Conservation (phyloP, 2,113 vertebrate genomes). For the Merops nubicus region DNA sequence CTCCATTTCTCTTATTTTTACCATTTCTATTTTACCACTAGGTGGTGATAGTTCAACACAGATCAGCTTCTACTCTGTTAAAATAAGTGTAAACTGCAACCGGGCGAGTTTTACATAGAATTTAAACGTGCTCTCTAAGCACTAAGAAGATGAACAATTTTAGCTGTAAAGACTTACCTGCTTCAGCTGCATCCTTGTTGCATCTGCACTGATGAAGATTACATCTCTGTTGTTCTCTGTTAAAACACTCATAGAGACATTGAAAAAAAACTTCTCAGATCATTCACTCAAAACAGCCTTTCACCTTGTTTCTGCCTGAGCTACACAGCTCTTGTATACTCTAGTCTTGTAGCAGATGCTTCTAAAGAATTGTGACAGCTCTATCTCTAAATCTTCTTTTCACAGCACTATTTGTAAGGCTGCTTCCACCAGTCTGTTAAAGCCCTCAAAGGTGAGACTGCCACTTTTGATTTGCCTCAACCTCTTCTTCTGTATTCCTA, state of each 20-base stretch:
- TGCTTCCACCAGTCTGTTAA: background rate
- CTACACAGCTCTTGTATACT: background rate
- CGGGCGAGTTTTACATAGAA: background rate
- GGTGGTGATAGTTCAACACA: constrained; percentile 60
- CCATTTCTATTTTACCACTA: background rate
- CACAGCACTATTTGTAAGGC: background rate
- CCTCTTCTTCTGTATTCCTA: background rate
- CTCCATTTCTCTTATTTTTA: background rate
- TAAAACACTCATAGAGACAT: background rate
- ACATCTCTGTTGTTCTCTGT: background rate
- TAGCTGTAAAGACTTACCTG: background rate
- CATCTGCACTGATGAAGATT: background rate
- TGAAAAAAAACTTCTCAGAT: background rate
- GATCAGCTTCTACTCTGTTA: background rate
- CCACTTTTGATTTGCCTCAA: background rate
- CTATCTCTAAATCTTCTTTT: background rate
- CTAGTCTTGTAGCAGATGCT: background rate
- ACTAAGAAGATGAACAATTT: background rate
- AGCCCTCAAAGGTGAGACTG: background rate
- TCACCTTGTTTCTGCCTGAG: background rate
- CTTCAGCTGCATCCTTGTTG: background rate
- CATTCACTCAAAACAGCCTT: background rate
- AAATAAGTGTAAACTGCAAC: background rate
- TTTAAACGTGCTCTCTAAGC: background rate
- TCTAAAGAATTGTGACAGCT: background rate